These are phyloP conservation scores for Xestia ashworthii DNA, from an alignment of 2,888 invertebrate genomes.

Conservation along the genomic window DNA sequence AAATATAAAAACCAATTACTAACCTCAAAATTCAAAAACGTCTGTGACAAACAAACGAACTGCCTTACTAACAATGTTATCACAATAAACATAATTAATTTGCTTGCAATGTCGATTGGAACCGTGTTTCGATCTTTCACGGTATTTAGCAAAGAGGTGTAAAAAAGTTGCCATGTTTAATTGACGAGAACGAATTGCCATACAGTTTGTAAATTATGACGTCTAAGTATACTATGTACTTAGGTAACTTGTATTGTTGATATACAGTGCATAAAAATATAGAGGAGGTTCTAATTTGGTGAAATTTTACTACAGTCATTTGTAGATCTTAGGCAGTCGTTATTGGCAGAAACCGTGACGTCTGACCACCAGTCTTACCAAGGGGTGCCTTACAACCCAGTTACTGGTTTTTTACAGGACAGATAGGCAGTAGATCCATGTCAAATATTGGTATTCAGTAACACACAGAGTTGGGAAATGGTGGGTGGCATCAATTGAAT, in stretches of 20 bases:
- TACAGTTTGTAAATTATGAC: conserved; percentile 19
- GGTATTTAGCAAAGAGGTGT: conserved; percentile 39
- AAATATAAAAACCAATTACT: too few relatives aligned
- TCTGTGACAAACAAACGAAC: neutral
- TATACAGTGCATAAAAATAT: neutral
- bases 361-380: neutral
- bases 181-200: conserved; percentile 49
- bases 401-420: neutral
- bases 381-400: neutral
- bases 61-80: neutral
- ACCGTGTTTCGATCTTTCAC: conserved; percentile 40
- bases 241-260: conserved; percentile 3
- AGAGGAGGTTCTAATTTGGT: neutral
- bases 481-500: neutral
- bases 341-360: neutral
- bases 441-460: neutral
- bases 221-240: neutral
- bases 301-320: neutral
- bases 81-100: conserved; percentile 24
- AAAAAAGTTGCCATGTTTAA: conserved; percentile 25
- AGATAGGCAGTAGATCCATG: neutral
- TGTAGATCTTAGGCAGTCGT: neutral
- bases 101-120: conserved; percentile 11
- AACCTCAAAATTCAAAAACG: neutral
- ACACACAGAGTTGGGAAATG: neutral